phyloP scores from a whole-genome alignment of 2,888 invertebrate genomes.

The Trichogramma evanescens region DNA sequence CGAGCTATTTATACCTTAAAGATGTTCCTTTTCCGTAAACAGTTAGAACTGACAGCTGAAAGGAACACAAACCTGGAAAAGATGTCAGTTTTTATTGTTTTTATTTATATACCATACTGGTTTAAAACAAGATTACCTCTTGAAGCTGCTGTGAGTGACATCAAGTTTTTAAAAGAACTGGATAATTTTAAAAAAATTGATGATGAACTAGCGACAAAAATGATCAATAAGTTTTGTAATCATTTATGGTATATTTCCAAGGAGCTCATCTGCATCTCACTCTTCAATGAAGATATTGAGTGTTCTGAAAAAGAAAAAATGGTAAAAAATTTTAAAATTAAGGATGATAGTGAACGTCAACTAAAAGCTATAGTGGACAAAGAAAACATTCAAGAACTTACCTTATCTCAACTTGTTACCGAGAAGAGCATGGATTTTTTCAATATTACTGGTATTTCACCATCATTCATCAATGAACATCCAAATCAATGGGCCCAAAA shows the following conservation, averaged over 20 bases:
- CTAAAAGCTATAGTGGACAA: background rate
- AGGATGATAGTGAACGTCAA: background rate
- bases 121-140: no score
- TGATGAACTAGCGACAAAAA: background rate
- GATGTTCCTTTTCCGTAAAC: conserved; percentile 26
- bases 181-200: conserved; percentile 2
- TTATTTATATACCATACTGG: no score
- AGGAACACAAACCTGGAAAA: no score
- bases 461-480: background rate
- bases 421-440: background rate
- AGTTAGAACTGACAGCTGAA: no score
- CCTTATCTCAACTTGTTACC: background rate
- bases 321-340: conserved; percentile 1
- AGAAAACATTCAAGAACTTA: background rate
- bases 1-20: conserved; percentile 29
- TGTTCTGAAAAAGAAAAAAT: conserved; percentile 7
- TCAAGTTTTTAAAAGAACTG: background rate
- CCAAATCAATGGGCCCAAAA: background rate
- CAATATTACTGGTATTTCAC: background rate
- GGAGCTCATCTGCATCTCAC: conserved; percentile 2
- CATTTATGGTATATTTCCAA: conserved; percentile 16
- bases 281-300: conserved; percentile 11
- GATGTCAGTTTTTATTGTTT: no score
- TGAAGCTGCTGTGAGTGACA: background rate
- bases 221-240: background rate